A percentile compares a stretch with the other conserved stretches of the same genome.
Conservation (phyloP, 2,113 vertebrate genomes). For the Ellobius talpinus region DNA sequence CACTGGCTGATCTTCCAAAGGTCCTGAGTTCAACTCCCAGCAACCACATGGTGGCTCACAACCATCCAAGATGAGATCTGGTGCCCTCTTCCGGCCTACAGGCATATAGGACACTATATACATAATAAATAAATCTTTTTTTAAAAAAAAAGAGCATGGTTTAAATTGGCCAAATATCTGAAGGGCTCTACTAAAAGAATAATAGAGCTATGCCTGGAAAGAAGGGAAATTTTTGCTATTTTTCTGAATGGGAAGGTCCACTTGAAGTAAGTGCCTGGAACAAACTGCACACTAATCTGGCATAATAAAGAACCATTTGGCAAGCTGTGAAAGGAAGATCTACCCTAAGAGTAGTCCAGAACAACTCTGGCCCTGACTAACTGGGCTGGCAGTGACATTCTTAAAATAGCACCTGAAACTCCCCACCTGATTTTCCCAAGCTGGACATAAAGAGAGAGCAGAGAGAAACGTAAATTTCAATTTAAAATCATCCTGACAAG, state of each 20-base stretch:
- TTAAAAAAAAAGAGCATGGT: background rate
- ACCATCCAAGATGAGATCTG: too few relatives aligned
- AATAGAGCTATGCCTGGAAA: slow-evolving; percentile 45
- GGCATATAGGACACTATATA: too few relatives aligned
- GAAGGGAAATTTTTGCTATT: slow-evolving; percentile 53
- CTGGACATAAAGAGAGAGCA: background rate
- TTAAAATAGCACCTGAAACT: slow-evolving; percentile 54
- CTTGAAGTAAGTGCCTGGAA: slow-evolving; percentile 60
- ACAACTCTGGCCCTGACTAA: slow-evolving; percentile 52
- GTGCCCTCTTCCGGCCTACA: too few relatives aligned
- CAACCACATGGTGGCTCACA: too few relatives aligned
- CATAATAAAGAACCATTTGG: slow-evolving; percentile 64
- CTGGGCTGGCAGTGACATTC: slow-evolving; percentile 47
- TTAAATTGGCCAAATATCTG: slow-evolving; percentile 26
- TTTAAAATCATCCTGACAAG: slow-evolving; percentile 55
- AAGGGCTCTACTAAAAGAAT: slow-evolving; percentile 34
- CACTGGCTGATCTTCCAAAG: too few relatives aligned
- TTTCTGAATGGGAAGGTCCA: slow-evolving; percentile 71
- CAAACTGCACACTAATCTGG: slow-evolving; percentile 63
- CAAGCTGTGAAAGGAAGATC: slow-evolving; percentile 60
- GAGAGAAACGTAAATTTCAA: slow-evolving; percentile 20
- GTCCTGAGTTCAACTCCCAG: too few relatives aligned
- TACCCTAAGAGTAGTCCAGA: slow-evolving; percentile 38
- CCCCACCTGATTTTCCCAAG: slow-evolving; percentile 38
- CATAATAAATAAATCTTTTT: too few relatives aligned